Conservation (phyloP, 2,113 vertebrate genomes). For the Hippocampus comes region DNA sequence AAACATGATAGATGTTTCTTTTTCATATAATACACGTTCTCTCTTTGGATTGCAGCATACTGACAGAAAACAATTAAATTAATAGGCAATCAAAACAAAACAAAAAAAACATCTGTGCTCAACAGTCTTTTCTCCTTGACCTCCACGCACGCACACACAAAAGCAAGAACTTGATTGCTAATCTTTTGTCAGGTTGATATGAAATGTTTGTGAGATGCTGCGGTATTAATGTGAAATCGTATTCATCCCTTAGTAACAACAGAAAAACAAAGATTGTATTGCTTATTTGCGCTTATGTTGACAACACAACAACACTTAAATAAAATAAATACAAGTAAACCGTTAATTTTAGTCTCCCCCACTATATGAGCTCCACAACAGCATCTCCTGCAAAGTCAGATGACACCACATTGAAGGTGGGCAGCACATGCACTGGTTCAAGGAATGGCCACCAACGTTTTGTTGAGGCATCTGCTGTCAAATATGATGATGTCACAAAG, state of each 20-base stretch:
- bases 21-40: conserved; percentile 70
- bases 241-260: conserved; percentile 5
- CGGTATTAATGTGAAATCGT: neutral
- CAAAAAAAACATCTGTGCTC: conserved; percentile 58
- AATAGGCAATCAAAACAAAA: conserved; percentile 62
- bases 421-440: neutral
- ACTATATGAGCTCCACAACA: neutral
- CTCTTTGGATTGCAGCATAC: conserved; percentile 81
- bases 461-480: no score
- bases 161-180: neutral
- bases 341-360: neutral
- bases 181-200: neutral
- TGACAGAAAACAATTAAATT: conserved; percentile 68
- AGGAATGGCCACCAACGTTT: neutral
- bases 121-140: conserved; percentile 31
- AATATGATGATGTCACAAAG: neutral
- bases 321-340: neutral
- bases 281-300: neutral
- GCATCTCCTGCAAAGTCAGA: neutral
- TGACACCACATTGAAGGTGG: neutral
- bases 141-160: conserved; percentile 13
- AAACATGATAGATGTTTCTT: conserved; percentile 50
- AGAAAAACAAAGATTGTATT: conserved; percentile 4
- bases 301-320: neutral
- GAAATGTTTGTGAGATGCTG: conserved; percentile 1